Base-by-base conservation (phyloP, 1,140 invertebrate species). In the Brachionus calyciflorus region DNA sequence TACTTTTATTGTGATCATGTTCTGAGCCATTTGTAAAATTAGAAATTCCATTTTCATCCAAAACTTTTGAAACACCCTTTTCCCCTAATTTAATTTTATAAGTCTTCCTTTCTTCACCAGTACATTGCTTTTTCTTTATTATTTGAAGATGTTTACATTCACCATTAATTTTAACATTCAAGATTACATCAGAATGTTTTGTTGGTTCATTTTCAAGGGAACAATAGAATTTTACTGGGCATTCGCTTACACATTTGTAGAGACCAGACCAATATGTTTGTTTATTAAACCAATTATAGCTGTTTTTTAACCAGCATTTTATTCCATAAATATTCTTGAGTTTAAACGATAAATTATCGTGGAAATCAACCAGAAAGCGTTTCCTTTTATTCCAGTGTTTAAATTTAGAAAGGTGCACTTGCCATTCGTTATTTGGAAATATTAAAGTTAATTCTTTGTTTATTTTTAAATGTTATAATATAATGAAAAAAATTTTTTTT, bases 371-470 rank as follows among this genome's bases (percentile, higher is more conserved):
- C 12, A 51, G 17, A 21, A 51, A 51, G 26, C 49, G 49, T 51
- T 51, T 51, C 17, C 49, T 51, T 21, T 51, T 51, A 21, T 17
- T 24, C 21, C 26, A 24, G 6, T 3, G 3, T 19, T 51, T 51
- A 4, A 51, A 24, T 51, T 51, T 51, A 24, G 49, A 51, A 51
- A 51, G 26, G 26, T 51, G 49, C 1, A 24, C 49, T 24, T 24
- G 21, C 49, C 49, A 51, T 51, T 51, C 49, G 26, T 51, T 51
- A 51, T n/a, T n/a, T n/a, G n/a, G n/a, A n/a, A n/a, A n/a, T n/a
- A n/a, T n/a, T n/a, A n/a, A n/a, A n/a, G n/a, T n/a, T n/a, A n/a
- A n/a, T n/a, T n/a, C n/a, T n/a, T n/a, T n/a, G n/a, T n/a, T n/a
- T n/a, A n/a, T n/a, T n/a, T n/a, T n/a, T n/a, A n/a, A n/a, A n/a